Conservation (phyloP, 2,797 vertebrate species). For the Simalia tracyae region DNA sequence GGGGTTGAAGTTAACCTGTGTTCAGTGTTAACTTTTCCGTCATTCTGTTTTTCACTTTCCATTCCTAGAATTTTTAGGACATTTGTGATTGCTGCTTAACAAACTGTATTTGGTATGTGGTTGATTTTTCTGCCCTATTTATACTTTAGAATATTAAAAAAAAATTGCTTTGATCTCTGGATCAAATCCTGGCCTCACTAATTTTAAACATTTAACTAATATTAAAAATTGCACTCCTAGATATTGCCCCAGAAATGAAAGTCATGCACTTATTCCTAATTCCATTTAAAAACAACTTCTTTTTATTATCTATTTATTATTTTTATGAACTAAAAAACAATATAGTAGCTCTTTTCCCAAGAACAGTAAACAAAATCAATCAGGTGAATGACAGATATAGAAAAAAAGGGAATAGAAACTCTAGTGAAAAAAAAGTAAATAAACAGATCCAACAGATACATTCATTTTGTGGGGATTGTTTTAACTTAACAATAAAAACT, state of each 20-base stretch:
- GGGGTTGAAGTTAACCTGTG: neutral
- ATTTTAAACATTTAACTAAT: neutral
- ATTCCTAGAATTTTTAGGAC: conserved; percentile 11
- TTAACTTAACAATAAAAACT: conserved; percentile 15
- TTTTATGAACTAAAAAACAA: neutral
- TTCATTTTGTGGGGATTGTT: neutral
- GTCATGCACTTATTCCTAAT: neutral
- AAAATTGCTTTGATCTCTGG: neutral
- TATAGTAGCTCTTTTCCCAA: neutral
- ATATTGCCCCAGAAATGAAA: neutral
- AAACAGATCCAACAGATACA: neutral
- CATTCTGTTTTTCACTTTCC: neutral
- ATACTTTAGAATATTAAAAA: neutral
- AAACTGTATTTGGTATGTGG: neutral
- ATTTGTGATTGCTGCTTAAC: conserved; percentile 20
- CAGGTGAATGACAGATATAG: neutral
- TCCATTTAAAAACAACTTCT: neutral
- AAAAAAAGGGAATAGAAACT: neutral
- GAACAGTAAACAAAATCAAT: neutral
- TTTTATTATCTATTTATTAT: neutral
- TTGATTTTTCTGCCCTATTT: neutral
- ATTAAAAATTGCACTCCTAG: neutral
- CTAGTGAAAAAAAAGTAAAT: neutral
- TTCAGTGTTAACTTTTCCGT: neutral
- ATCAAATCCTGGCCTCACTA: neutral